Base-by-base conservation (phyloP, 2,797 vertebrate genomes). In the Luscinia luscinia region DNA sequence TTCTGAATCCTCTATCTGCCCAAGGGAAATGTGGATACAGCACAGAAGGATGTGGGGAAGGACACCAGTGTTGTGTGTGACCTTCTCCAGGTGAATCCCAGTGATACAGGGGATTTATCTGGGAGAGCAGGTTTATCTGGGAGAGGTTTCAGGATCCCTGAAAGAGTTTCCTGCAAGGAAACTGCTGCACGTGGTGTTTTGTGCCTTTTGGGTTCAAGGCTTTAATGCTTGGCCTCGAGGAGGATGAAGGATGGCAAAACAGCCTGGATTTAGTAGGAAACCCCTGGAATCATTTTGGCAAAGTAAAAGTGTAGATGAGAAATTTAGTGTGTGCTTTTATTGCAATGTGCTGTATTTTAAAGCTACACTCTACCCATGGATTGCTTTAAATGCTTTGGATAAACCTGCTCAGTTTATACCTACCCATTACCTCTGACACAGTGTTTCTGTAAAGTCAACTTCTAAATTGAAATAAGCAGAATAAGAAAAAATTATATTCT, bases 271-370 rank as follows among this genome's bases (percentile, higher is more conserved):
- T 58, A 51, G 38, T 55, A 36, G 40, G 23, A 87, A 84, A 38
- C 3, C 17, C 14, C 9, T 8, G 0, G 1, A 20, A 27, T 67
- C 0, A 0, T 87, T 92, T 67, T 55, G 34, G 78, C 45, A 52
- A 72, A 75, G 24, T 40, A 75, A 77, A 57, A 21, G 9, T 1
- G 2, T 30, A 72, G 43, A 13, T 51, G 49, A 86, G 22, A 68
- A 84, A 52, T 72, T n/a, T 17, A 41, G 11, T 3, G 2, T 49
- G 13, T 45, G 11, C 32, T 83, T 87, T 63, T 41, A 19, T 52
- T 93, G 48, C 66, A 76, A 28, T 1, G 0, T n/a, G 16, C 23
- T 5, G 0, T 73, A 11, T 63, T 93, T 91, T 81, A 69, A 82
- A 88, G 62, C 26, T 15, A 26, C 16, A 3, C 11, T 78, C 30